Evolutionary conservation across 2,113 vertebrate species (phyloP).

Genomic region (Uria lomvia): DNA sequence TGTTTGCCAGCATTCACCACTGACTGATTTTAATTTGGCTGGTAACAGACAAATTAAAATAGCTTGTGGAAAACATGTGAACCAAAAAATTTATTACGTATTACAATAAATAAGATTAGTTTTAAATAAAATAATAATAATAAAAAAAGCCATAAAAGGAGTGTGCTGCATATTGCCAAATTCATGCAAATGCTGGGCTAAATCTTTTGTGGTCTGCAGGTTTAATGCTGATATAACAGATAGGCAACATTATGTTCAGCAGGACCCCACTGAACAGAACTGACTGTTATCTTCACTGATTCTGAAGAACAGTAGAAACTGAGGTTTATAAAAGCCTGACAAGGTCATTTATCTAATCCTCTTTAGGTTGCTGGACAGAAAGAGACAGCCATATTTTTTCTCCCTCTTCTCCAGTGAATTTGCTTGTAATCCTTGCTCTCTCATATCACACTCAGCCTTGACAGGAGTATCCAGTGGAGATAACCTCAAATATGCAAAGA

Average conservation of each 20-base stretch:
- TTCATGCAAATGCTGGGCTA: not conserved
- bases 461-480: slow-evolving; percentile 8
- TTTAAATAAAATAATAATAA: not conserved
- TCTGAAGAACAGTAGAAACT: not conserved
- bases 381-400: not conserved
- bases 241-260: not conserved
- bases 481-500: slow-evolving; percentile 9
- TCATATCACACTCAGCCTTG: not conserved
- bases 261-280: not conserved
- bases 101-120: not conserved
- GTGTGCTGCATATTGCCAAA: not conserved
- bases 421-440: not conserved
- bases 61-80: not conserved
- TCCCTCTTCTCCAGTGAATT: not conserved
- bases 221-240: not conserved
- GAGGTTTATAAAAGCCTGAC: not conserved
- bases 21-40: not conserved
- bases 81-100: not conserved
- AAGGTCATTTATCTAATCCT: not conserved
- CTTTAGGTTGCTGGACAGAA: not conserved
- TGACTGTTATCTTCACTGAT: not conserved
- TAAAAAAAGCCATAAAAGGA: not conserved
- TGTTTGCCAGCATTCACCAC: not conserved
- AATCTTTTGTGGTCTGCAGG: not conserved
- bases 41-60: not conserved